Evolutionary conservation across 1,140 invertebrate species (phyloP).

Genomic region (Bombus difficillimus): DNA sequence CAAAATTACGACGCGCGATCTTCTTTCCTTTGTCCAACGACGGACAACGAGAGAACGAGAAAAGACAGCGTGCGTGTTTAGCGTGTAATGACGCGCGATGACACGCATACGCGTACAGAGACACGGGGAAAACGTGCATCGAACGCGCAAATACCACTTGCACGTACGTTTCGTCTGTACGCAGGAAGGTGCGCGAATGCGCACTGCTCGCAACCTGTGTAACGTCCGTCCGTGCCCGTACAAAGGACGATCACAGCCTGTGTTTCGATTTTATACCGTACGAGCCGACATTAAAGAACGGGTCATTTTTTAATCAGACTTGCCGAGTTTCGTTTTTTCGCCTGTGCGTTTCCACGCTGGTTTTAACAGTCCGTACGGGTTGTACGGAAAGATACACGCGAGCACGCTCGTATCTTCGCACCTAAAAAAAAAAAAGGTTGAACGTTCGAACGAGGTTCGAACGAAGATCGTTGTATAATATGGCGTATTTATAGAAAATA

Average conservation of each 20-base stretch:
- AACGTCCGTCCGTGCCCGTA: not conserved
- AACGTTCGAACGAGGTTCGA: too few relatives aligned
- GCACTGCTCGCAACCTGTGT: not conserved
- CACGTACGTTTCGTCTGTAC: not conserved
- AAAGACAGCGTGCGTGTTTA: conserved; percentile 58
- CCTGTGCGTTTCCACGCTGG: not conserved
- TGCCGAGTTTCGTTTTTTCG: not conserved
- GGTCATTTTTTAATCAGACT: not conserved
- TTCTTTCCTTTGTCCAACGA: not conserved
- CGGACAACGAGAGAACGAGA: not conserved
- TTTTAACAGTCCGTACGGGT: too few relatives aligned
- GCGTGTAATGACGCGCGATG: conserved; percentile 57
- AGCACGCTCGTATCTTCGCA: accelerated
- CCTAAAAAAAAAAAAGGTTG: too few relatives aligned
- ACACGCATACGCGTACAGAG: conserved; percentile 1
- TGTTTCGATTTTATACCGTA: not conserved
- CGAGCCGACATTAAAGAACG: not conserved
- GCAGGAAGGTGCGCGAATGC: not conserved
- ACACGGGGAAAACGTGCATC: not conserved
- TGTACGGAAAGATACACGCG: too few relatives aligned
- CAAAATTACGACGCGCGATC: not conserved
- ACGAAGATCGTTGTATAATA: too few relatives aligned
- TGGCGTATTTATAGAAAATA: not conserved
- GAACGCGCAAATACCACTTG: not conserved
- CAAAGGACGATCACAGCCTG: not conserved